Evolutionary conservation across 1,140 invertebrate species (phyloP).

Genomic region (Drosophila orena): DNA sequence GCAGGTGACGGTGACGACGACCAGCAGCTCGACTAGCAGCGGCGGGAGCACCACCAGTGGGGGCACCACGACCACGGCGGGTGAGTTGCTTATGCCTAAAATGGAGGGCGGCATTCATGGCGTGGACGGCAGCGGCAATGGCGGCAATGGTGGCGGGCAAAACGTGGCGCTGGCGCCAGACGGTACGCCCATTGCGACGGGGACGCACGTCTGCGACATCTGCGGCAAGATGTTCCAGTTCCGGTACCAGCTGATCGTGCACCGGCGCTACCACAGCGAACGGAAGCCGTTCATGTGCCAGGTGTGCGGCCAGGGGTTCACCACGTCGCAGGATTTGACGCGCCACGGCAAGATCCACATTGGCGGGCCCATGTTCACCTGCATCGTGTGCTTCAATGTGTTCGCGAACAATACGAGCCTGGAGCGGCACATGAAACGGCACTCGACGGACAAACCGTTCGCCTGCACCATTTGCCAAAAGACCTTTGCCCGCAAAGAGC

Average conservation of each 20-base stretch:
- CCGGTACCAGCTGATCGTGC: constrained; percentile 93
- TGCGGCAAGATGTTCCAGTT: constrained; percentile 94
- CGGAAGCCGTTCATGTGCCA: constrained; percentile 93
- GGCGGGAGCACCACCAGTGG: constrained; percentile 41
- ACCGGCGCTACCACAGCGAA: constrained; percentile 92
- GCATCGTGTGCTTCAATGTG: constrained; percentile 90
- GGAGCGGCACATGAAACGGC: constrained; percentile 91
- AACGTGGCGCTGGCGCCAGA: constrained; percentile 86
- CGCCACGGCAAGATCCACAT: constrained; percentile 93
- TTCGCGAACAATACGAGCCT: constrained; percentile 89
- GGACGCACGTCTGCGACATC: constrained; percentile 92
- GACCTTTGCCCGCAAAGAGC: constrained; percentile 94
- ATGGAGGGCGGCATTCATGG: constrained; percentile 86
- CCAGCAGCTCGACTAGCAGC: constrained; percentile 47
- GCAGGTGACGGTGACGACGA: constrained; percentile 45
- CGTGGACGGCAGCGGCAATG: constrained; percentile 63
- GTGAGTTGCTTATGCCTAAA: constrained; percentile 86
- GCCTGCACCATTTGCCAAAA: constrained; percentile 93
- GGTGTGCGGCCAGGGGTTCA: constrained; percentile 92
- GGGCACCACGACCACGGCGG: constrained; percentile 61
- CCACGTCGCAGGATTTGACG: constrained; percentile 90
- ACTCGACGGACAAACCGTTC: constrained; percentile 93
- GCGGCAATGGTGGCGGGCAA: constrained; percentile 82
- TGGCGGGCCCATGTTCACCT: constrained; percentile 90
- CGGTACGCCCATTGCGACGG: constrained; percentile 86